Conservation (phyloP, 2,113 vertebrate genomes). For the Bagarius yarrelli region DNA sequence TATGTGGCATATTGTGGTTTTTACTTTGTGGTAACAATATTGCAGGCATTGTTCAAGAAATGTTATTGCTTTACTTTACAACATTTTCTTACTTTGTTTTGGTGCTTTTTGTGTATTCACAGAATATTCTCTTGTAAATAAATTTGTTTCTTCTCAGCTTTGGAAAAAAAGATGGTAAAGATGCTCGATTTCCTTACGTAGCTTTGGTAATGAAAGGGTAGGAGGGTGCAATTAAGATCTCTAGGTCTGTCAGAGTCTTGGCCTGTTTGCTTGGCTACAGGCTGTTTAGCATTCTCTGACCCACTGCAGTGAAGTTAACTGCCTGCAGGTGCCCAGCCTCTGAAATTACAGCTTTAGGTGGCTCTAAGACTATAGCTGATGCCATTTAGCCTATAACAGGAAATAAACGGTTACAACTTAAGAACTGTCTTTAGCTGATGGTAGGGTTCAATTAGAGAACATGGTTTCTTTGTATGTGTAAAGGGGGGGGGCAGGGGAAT, state of each 20-base stretch:
- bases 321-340: constrained; percentile 69
- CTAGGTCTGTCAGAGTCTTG: constrained; percentile 48
- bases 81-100: neutral
- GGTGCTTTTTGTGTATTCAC: neutral
- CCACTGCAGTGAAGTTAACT: constrained; percentile 65
- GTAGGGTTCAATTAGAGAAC: constrained; percentile 45
- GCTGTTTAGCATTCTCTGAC: constrained; percentile 52
- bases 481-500: neutral
- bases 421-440: constrained; percentile 46
- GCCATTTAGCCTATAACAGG: constrained; percentile 63
- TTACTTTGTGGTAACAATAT: too few relatives aligned
- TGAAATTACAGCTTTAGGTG: constrained; percentile 69
- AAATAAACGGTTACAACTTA: constrained; percentile 69
- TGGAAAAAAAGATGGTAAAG: constrained; percentile 2
- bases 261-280: constrained; percentile 43
- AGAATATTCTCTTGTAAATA: neutral
- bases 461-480: neutral
- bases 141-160: constrained; percentile 1
- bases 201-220: constrained; percentile 51
- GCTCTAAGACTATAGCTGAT: constrained; percentile 62
- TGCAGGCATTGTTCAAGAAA: neutral
- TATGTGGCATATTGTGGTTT: neutral
- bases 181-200: constrained; percentile 47
- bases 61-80: neutral
- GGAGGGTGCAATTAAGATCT: constrained; percentile 51